Base-by-base conservation (phyloP, 2,888 invertebrate species). In the Lasiommata megera region DNA sequence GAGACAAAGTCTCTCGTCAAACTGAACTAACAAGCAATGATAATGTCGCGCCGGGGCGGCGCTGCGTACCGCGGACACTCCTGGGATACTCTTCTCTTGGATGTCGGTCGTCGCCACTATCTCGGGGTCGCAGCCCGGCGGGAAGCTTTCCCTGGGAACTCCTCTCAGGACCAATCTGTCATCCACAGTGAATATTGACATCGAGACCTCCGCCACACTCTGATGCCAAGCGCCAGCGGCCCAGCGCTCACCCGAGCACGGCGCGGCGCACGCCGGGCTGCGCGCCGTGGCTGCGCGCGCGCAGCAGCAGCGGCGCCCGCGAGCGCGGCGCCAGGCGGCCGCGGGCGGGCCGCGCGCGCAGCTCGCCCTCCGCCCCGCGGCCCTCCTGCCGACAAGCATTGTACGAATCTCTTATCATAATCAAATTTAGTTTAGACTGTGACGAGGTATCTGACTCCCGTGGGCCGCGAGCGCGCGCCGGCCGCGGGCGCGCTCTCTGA, bases 131-230 rank as follows among this genome's bases (percentile, higher is more conserved):
- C 63, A 74, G 8, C 67, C 69, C 0, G 60, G 44, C 0, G 77
- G 69, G n/a, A 87, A 74, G 52, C 86, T 83, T 43, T 84, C 78
- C 31, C 67, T 74, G 0, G 87, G 87, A 3, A 87, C 73, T 23
- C 74, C 73, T 52, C 67, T 79, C 40, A 86, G 60, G 29, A 84
- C 68, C 54, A 87, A 74, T 79, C 86, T 87, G 68, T n/a, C 58
- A 54, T 36, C 7, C 54, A n/a, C 3, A 38, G n/a, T 6, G 28
- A 23, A 23, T 2, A 23, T 23, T 5, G 5, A 3, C 23, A 23
- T 23, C 23, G 23, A 40, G 12, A 28, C 3, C 17, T 47, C 14
- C n/a, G 44, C 31, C 11, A 9, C 29, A 28, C 1, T 8, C 8
- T 8, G 23, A 23, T 23, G 23, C 23, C 5, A 5, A 23, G 23